Conservation (phyloP, 1,140 invertebrate species). For the Asobara japonica region DNA sequence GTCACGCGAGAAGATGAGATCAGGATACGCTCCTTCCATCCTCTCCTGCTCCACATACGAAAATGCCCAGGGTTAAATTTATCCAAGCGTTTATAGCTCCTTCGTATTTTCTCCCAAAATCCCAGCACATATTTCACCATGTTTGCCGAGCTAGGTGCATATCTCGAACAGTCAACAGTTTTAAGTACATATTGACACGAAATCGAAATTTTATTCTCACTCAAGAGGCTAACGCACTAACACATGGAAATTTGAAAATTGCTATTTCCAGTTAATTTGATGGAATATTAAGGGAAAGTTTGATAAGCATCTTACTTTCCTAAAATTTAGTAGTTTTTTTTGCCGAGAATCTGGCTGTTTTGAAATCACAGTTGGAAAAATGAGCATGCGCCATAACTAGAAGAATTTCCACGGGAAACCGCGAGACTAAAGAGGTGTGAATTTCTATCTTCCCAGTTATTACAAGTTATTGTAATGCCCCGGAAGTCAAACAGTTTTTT, state of each 20-base stretch:
- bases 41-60: background rate
- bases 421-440: no score
- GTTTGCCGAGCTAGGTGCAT: background rate
- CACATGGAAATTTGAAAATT: background rate
- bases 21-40: slow-evolving; percentile 6
- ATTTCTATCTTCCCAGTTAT: no score
- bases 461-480: no score
- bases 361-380: no score
- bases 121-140: background rate
- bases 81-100: slow-evolving; percentile 3
- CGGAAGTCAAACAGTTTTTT: no score
- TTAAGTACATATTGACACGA: background rate
- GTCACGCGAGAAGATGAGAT: slow-evolving; percentile 16
- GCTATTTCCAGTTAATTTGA: no score
- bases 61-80: slow-evolving; percentile 11
- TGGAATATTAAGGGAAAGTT: no score
- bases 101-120: background rate
- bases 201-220: slow-evolving; percentile 3
- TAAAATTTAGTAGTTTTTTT: no score
- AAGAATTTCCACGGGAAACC: no score
- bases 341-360: no score
- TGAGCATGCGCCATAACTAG: no score
- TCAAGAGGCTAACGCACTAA: background rate
- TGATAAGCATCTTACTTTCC: no score
- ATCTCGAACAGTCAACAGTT: background rate